A percentile compares a stretch with the other conserved stretches of the same genome.
phyloP scores from a whole-genome alignment of 2,113 vertebrate genomes.

The Turdus rufiventris region DNA sequence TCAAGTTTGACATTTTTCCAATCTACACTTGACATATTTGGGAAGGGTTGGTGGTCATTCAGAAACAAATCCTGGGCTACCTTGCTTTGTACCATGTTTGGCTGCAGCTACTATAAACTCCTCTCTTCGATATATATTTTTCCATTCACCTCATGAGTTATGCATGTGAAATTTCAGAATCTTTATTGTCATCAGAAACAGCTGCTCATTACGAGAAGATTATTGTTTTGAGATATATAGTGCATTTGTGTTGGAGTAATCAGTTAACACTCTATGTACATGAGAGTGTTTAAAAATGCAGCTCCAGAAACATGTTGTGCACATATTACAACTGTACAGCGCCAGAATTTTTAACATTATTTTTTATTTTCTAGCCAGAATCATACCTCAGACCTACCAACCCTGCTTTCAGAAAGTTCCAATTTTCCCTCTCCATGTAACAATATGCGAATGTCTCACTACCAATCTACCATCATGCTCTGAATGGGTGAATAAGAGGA shows the following conservation, averaged over 20 bases:
- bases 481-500: neutral
- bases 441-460: neutral
- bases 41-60: neutral
- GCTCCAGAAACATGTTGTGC: neutral
- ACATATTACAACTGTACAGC: neutral
- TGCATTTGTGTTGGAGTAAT: neutral
- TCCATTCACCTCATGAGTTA: neutral
- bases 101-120: neutral
- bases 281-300: neutral
- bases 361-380: neutral
- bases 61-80: neutral
- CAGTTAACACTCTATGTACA: constrained; percentile 9
- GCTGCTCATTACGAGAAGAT: constrained; percentile 38
- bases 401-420: neutral
- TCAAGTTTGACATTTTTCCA: neutral
- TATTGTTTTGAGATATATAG: constrained; percentile 4
- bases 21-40: neutral
- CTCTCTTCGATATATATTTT: neutral
- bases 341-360: neutral
- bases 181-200: constrained; percentile 33
- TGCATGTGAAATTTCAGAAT: neutral
- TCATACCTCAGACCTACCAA: neutral
- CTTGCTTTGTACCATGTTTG: neutral
- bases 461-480: neutral
- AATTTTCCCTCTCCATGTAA: neutral